These are phyloP conservation scores for Drosophila pallidifrons DNA, from an alignment of 1,140 invertebrate species.

Conservation along the genomic window DNA sequence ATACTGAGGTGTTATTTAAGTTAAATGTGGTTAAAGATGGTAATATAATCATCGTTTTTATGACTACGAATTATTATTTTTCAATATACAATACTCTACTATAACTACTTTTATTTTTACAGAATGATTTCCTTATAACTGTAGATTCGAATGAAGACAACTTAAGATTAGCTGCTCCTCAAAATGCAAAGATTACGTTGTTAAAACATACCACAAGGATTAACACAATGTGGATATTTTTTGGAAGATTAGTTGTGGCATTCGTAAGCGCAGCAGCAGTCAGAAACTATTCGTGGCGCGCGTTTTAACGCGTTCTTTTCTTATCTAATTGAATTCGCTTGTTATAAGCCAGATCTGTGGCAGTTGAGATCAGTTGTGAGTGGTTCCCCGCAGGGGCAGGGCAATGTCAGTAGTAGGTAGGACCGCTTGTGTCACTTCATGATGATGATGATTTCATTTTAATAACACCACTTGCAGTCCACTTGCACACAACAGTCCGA, in stretches of 20 bases:
- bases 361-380: constrained; percentile 34
- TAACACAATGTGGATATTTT: constrained; percentile 1
- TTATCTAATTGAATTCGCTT: constrained; percentile 73
- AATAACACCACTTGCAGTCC: constrained; percentile 71
- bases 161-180: not conserved
- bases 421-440: constrained; percentile 67
- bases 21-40: not conserved
- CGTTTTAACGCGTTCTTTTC: constrained; percentile 43
- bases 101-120: not conserved
- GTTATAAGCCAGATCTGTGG: constrained; percentile 68
- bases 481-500: constrained; percentile 1
- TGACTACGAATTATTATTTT: not conserved
- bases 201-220: not conserved
- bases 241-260: constrained; percentile 11
- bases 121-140: no score
- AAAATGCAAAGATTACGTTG: not conserved
- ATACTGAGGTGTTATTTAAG: not conserved
- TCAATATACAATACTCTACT: no score
- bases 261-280: not conserved
- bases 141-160: not conserved
- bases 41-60: constrained; percentile 1
- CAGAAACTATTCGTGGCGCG: constrained; percentile 34
- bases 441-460: constrained; percentile 80
- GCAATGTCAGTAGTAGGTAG: not conserved
- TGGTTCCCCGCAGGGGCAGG: constrained; percentile 24